These are phyloP conservation scores for Champsocephalus esox DNA, from an alignment of 2,797 vertebrate species.

Conservation along the genomic window DNA sequence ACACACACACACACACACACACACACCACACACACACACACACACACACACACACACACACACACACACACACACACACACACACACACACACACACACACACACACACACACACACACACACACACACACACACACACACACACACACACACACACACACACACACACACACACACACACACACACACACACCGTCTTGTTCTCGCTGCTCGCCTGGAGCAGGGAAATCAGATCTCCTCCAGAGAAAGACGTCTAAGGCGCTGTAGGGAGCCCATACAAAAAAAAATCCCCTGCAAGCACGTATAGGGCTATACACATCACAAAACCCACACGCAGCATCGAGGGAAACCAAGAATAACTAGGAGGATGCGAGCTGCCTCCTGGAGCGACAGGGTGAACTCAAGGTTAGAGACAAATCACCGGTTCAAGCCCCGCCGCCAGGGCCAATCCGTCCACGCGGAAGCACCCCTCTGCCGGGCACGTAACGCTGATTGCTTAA, in stretches of 20 bases:
- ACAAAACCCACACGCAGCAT: conserved; percentile 64
- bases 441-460: conserved; percentile 52
- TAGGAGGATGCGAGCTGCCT: conserved; percentile 63
- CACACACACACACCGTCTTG: conserved; percentile 63
- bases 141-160: conserved; percentile 1
- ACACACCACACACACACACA: too few species aligned
- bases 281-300: conserved; percentile 63
- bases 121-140: conserved; percentile 31
- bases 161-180: conserved; percentile 7
- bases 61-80: too few species aligned
- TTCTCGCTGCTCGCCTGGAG: conserved; percentile 79
- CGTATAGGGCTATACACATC: conserved; percentile 64
- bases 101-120: too few species aligned
- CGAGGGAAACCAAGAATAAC: conserved; percentile 73
- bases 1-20: too few species aligned
- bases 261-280: conserved; percentile 65
- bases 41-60: too few species aligned
- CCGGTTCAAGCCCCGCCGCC: conserved; percentile 60
- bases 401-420: conserved; percentile 72
- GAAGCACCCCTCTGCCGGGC: conserved; percentile 39
- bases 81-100: too few species aligned
- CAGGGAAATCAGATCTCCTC: conserved; percentile 82
- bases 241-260: conserved; percentile 65
- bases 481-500: conserved; percentile 53
- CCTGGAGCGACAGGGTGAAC: conserved; percentile 74